Conservation (phyloP, 2,797 vertebrate genomes). For the Graptemys geographica region DNA sequence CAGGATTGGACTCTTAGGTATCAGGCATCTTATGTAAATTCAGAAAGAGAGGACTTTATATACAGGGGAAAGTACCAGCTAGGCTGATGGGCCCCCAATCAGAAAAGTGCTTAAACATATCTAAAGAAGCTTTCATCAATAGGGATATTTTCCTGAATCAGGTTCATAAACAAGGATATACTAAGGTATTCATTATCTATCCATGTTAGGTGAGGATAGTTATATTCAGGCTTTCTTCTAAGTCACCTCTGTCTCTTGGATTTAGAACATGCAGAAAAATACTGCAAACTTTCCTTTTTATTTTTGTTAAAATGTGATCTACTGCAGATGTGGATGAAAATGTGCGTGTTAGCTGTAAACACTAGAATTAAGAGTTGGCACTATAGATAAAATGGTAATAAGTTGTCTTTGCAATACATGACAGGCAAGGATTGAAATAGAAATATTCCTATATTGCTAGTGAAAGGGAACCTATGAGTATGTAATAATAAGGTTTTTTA, state of each 20-base stretch:
- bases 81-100: neutral
- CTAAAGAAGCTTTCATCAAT: neutral
- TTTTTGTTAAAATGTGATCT: neutral
- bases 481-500: constrained; percentile 50
- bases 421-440: constrained; percentile 7
- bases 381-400: constrained; percentile 2
- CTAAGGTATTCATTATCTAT: constrained; percentile 17
- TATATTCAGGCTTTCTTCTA: constrained; percentile 9
- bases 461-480: neutral
- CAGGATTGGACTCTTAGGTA: neutral
- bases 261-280: constrained; percentile 38
- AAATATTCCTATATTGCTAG: neutral
- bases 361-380: neutral
- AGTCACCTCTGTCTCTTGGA: neutral
- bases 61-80: neutral
- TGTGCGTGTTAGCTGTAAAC: constrained; percentile 19
- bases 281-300: neutral
- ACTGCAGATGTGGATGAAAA: neutral
- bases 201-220: neutral
- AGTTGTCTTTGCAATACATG: constrained; percentile 10
- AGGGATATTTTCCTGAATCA: neutral
- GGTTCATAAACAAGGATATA: constrained; percentile 12
- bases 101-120: neutral
- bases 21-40: neutral
- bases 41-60: neutral